Evolutionary conservation across 2,888 invertebrate species (phyloP), one percentile per base, ranked within the genome.

Genomic region (Dascillus cervinus): DNA sequence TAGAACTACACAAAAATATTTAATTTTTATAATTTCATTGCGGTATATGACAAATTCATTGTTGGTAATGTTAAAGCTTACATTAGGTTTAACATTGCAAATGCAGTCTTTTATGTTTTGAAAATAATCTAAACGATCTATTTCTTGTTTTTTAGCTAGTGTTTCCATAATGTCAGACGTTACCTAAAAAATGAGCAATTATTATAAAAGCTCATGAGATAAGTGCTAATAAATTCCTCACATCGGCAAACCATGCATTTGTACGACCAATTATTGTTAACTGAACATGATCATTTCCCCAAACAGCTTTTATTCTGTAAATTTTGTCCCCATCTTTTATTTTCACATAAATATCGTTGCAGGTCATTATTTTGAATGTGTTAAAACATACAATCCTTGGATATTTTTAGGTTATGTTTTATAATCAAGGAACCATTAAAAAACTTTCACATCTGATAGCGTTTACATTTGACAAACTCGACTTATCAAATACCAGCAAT

Each of bases 1-100:
- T 23, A 50, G 32, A 13, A 29, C 32, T 22, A 37, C 37, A 28
- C 31, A 22, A 28, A 50, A 48, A 37, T 38, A 46, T 35, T 47
- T 46, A 17, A 42, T 23, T 14, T 27, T 37, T 12, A 49, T 29
- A 8, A 30, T 39, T 17, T 31, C 14, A 12, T 29, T 32, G 4
- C 40, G 44, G 26, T 39, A 38, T 9, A 50, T 30, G 20, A 37
- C 11, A 29, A 49, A 50, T 22, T 42, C 26, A 3, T 33, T 27
- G 15, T 41, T 29, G 11, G 31, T 24, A 2, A 48, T 22, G 14
- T 34, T 29, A 27, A 43, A 34, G 13, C 15, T 26, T 12, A 44
- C 20, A 24, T 34, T 22, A 17, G 26, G 8, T 4, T 33, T n/a
- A 6, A 19, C 13, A 12, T 29, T 14, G 23, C 30, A 39, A 8